A percentile compares a stretch with the other conserved stretches of the same genome.
phyloP scores from a whole-genome alignment of 2,888 invertebrate species.

The Drosophila colorata region DNA sequence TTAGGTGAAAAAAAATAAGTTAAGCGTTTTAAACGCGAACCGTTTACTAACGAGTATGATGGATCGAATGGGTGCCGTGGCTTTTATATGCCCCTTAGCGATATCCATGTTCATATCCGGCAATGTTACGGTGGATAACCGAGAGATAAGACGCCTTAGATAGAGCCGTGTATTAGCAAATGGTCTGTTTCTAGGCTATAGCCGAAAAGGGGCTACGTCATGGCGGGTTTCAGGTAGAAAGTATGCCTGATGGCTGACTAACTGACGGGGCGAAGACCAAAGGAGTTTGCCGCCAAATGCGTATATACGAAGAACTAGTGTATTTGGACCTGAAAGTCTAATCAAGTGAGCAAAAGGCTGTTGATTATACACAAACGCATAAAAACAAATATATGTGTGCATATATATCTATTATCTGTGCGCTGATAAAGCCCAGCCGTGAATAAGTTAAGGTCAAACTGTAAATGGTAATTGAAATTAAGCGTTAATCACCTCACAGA shows the following conservation, averaged over 20 bases:
- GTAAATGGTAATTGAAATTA: slow-evolving; percentile 27
- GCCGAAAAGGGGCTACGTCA: slow-evolving; percentile 28
- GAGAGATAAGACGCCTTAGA: slow-evolving; percentile 18
- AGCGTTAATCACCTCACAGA: slow-evolving; percentile 12
- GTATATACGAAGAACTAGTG: slow-evolving; percentile 23
- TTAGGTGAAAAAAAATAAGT: slow-evolving; percentile 8
- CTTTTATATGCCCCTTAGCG: slow-evolving; percentile 30
- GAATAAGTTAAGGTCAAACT: slow-evolving; percentile 18
- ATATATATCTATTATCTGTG: slow-evolving; percentile 31
- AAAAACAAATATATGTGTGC: not conserved
- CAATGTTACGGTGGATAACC: slow-evolving; percentile 2
- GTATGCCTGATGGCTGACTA: slow-evolving; percentile 52
- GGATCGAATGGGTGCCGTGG: not conserved
- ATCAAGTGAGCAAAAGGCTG: slow-evolving; percentile 29
- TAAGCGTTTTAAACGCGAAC: slow-evolving; percentile 2
- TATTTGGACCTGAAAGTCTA: slow-evolving; percentile 13
- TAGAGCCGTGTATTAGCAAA: not conserved
- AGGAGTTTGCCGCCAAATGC: slow-evolving; percentile 24
- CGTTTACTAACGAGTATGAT: slow-evolving; percentile 12
- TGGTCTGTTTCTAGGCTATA: slow-evolving; percentile 22
- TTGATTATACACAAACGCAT: slow-evolving; percentile 38
- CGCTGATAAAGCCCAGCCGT: slow-evolving; percentile 21
- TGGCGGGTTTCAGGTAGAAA: slow-evolving; percentile 17
- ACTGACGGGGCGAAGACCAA: slow-evolving; percentile 50
- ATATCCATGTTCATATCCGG: slow-evolving; percentile 17